These are phyloP conservation scores for Platalea minor DNA, from an alignment of 2,797 vertebrate genomes.

Conservation along the genomic window DNA sequence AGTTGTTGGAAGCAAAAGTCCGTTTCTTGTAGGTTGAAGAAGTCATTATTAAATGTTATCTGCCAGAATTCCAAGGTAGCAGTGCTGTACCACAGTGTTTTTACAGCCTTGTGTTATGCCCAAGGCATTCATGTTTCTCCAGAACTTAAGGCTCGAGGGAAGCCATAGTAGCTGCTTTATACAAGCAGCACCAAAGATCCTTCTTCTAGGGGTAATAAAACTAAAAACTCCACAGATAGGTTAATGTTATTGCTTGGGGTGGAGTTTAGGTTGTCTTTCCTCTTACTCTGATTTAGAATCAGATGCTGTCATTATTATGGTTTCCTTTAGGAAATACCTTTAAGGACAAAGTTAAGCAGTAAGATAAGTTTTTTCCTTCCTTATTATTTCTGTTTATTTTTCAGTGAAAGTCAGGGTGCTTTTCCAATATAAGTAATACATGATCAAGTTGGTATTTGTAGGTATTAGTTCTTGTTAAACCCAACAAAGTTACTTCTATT, in stretches of 20 bases:
- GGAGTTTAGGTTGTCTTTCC: not conserved
- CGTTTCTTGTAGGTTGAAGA: not conserved
- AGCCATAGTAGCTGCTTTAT: not conserved
- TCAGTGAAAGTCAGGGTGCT: not conserved
- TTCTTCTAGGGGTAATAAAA: not conserved
- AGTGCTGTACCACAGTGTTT: not conserved
- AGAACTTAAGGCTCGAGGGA: not conserved
- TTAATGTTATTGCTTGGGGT: not conserved
- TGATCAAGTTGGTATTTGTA: not conserved
- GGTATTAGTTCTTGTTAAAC: not conserved
- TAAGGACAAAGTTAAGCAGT: not conserved
- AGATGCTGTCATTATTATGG: not conserved
- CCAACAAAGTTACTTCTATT: not conserved
- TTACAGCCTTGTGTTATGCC: not conserved
- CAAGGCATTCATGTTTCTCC: not conserved
- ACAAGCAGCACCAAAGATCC: not conserved
- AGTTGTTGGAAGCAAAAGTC: not conserved
- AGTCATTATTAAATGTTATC: not conserved
- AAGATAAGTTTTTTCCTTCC: fast-evolving
- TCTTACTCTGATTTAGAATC: not conserved
- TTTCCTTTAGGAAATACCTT: not conserved
- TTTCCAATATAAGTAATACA: not conserved
- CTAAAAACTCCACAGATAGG: not conserved
- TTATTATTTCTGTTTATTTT: not conserved
- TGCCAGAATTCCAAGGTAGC: not conserved